Evolutionary conservation across 2,113 vertebrate genomes (phyloP).

Genomic region (Datnioides undecimradiatus): DNA sequence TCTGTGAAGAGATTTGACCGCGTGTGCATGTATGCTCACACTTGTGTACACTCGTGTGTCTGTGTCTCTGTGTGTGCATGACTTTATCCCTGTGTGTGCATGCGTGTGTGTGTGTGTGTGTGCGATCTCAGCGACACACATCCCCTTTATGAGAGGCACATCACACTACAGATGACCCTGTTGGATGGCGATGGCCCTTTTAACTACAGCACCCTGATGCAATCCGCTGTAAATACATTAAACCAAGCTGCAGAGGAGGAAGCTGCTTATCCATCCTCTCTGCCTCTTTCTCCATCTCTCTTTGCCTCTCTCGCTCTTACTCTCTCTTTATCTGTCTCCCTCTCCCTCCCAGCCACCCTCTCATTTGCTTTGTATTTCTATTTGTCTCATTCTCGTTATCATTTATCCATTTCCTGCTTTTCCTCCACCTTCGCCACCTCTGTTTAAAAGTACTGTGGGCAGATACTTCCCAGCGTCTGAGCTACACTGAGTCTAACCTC

Average conservation of each 20-base stretch:
- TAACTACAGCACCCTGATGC: conserved; percentile 71
- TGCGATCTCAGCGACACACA: conserved; percentile 47
- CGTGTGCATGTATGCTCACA: conserved; percentile 14
- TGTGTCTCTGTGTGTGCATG: conserved; percentile 39
- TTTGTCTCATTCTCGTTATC: conserved; percentile 41
- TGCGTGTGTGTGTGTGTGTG: conserved; percentile 36
- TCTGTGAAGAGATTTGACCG: conserved; percentile 27
- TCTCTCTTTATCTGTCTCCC: conserved; percentile 22
- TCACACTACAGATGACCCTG: conserved; percentile 76
- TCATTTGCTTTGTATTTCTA: conserved; percentile 42
- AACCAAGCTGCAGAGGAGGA: conserved; percentile 68
- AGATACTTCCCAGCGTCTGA: conserved; percentile 31
- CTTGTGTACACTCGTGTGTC: conserved; percentile 10
- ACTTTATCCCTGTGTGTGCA: conserved; percentile 20
- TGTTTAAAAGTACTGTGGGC: conserved; percentile 41
- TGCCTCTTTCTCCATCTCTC: conserved; percentile 25
- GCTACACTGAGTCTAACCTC: conserved; percentile 18
- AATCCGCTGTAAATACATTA: conserved; percentile 78
- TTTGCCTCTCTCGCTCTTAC: conserved; percentile 22
- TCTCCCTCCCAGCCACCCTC: conserved; percentile 5
- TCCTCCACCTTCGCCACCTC: conserved; percentile 45
- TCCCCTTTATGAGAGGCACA: conserved; percentile 56
- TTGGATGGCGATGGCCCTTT: conserved; percentile 66
- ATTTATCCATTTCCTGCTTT: conserved; percentile 45
- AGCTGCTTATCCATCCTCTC: conserved; percentile 67